Conservation (phyloP, 1,140 invertebrate species). For the Meteorus sp. region DNA sequence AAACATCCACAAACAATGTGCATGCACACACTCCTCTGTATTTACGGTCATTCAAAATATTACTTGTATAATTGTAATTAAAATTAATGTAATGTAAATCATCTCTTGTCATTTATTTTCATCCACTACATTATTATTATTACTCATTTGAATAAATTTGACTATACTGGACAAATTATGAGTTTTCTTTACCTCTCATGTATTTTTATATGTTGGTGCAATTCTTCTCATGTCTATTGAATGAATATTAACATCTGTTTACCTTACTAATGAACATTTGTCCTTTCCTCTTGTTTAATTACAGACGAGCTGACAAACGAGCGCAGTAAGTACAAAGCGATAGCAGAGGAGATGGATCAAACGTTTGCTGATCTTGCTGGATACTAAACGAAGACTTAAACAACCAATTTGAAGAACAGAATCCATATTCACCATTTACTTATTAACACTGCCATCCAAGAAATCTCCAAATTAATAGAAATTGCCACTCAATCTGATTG, state of each 20-base stretch:
- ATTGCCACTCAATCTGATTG: not conserved
- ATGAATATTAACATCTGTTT: slow-evolving; percentile 25
- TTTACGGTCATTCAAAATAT: slow-evolving; percentile 27
- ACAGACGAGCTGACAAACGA: slow-evolving; percentile 94
- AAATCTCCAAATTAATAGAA: not conserved
- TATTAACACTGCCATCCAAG: slow-evolving; percentile 36
- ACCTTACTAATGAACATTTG: slow-evolving; percentile 33
- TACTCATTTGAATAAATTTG: no score
- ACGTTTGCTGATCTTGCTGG: slow-evolving; percentile 93
- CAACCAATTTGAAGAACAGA: slow-evolving; percentile 18
- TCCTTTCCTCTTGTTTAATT: slow-evolving; percentile 51
- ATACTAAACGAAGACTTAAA: slow-evolving; percentile 63
- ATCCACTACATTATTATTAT: not conserved
- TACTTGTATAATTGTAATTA: slow-evolving; percentile 55
- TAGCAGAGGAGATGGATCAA: slow-evolving; percentile 95
- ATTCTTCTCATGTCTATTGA: no score
- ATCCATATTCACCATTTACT: not conserved
- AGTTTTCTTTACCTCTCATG: no score
- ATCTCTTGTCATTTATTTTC: slow-evolving; percentile 1
- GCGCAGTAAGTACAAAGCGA: slow-evolving; percentile 96
- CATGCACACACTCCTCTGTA: slow-evolving; percentile 21
- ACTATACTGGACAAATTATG: no score
- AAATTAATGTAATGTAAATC: slow-evolving; percentile 42
- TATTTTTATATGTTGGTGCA: no score
- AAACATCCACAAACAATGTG: slow-evolving; percentile 27